phyloP scores from a whole-genome alignment of 2,797 vertebrate genomes.

The Okamejei kenojei region DNA sequence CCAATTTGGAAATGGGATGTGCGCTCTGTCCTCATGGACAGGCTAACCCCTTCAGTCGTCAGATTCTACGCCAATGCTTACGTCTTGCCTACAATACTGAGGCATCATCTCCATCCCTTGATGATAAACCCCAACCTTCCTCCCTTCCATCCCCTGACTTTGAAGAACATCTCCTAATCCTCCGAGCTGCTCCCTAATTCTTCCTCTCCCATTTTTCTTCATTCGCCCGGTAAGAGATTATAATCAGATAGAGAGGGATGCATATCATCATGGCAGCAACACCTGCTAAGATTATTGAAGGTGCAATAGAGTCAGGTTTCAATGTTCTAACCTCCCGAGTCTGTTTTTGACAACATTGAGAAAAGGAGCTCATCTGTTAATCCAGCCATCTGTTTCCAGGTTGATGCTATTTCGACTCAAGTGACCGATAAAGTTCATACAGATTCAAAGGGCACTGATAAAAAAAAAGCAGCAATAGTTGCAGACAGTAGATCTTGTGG shows the following conservation, averaged over 20 bases:
- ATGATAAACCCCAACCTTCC: no score
- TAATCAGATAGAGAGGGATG: not conserved
- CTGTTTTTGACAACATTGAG: not conserved
- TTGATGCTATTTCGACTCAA: not conserved
- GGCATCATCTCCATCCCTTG: no score
- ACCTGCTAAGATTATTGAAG: not conserved
- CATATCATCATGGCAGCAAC: not conserved
- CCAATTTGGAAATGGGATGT: no score
- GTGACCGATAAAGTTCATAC: not conserved
- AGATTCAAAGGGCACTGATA: not conserved
- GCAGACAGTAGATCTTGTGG: no score
- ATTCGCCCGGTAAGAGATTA: not conserved
- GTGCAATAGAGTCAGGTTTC: not conserved
- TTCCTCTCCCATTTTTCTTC: no score
- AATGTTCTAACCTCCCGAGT: not conserved
- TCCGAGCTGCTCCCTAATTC: not conserved
- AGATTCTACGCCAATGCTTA: no score
- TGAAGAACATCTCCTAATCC: not conserved
- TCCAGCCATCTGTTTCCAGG: constrained; percentile 7
- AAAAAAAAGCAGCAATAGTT: no score
- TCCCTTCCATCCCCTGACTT: not conserved
- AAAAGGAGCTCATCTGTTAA: not conserved
- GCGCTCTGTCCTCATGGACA: no score
- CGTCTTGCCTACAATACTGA: no score
- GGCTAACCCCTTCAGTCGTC: no score